phyloP scores from a whole-genome alignment of 2,888 invertebrate species.

The Cheilosia variabilis region DNA sequence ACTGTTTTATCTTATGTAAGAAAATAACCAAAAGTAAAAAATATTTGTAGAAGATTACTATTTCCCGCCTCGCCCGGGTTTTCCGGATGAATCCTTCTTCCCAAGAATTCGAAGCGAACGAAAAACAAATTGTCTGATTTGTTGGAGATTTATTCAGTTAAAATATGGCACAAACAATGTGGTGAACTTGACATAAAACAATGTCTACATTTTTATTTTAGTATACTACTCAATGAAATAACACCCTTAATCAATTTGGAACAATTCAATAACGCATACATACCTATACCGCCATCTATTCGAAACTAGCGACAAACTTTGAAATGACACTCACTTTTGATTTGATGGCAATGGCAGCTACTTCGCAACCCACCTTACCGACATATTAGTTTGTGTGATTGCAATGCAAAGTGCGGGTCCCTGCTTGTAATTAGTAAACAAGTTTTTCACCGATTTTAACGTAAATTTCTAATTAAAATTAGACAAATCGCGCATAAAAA shows the following conservation, averaged over 20 bases:
- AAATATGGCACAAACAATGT: too few relatives aligned
- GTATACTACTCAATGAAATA: not conserved
- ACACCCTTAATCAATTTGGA: not conserved
- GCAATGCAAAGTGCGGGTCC: slow-evolving; percentile 78
- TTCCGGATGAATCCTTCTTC: too few relatives aligned
- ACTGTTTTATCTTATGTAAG: too few relatives aligned
- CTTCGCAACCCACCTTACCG: slow-evolving; percentile 59
- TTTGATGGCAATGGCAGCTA: slow-evolving; percentile 75
- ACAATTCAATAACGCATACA: not conserved
- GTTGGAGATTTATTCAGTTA: too few relatives aligned
- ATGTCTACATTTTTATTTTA: too few relatives aligned
- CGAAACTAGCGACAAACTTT: not conserved
- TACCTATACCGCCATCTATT: slow-evolving; percentile 10
- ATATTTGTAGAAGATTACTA: too few relatives aligned
- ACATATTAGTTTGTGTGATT: slow-evolving; percentile 77
- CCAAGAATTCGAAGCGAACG: too few relatives aligned
- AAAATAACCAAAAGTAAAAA: too few relatives aligned
- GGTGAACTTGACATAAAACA: too few relatives aligned
- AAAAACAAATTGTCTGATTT: too few relatives aligned
- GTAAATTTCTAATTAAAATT: slow-evolving; percentile 76
- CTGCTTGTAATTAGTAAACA: slow-evolving; percentile 77
- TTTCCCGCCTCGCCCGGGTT: too few relatives aligned
- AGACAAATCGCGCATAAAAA: slow-evolving; percentile 71
- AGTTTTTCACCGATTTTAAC: slow-evolving; percentile 77
- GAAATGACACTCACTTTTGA: slow-evolving; percentile 69